A percentile compares a stretch with the other conserved stretches of the same genome.
Conservation (phyloP, 2,888 invertebrate species). For the Apamea sordens region DNA sequence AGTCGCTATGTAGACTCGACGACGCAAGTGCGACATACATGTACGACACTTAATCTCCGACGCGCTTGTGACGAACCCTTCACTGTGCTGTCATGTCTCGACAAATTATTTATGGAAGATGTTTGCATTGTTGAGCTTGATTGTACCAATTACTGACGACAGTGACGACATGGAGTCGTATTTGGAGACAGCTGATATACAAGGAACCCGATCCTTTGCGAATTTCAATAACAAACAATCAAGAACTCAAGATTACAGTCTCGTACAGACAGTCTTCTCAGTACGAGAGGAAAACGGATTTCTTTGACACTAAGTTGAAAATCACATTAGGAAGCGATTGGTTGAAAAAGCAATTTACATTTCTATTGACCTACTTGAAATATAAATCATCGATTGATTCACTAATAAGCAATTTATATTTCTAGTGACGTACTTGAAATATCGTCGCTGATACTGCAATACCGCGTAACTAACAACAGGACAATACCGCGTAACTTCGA, state of each 20-base stretch:
- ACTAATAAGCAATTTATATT: constrained; percentile 1
- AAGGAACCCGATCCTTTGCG: constrained; percentile 18
- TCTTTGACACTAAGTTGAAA: not conserved
- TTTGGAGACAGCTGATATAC: constrained; percentile 33
- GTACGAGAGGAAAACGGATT: not conserved
- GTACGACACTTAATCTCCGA: constrained; percentile 59
- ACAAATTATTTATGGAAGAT: constrained; percentile 51
- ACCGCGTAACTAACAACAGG: too few relatives aligned
- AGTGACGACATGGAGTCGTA: constrained; percentile 14
- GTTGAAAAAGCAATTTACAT: not conserved
- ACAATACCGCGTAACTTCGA: too few relatives aligned
- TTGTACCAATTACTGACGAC: constrained; percentile 49
- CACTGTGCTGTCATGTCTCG: constrained; percentile 43
- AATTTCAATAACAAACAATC: constrained; percentile 30
- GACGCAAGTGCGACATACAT: constrained; percentile 52
- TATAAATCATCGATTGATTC: not conserved
- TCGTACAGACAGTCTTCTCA: not conserved
- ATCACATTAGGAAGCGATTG: not conserved
- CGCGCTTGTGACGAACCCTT: constrained; percentile 39
- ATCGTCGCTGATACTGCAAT: too few relatives aligned
- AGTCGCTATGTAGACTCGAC: constrained; percentile 41
- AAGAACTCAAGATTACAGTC: not conserved
- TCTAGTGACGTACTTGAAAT: not conserved
- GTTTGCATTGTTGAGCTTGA: constrained; percentile 47
- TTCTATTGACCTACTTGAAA: not conserved